Base-by-base conservation (phyloP, 1,140 invertebrate species). In the Lucilia cuprina region DNA sequence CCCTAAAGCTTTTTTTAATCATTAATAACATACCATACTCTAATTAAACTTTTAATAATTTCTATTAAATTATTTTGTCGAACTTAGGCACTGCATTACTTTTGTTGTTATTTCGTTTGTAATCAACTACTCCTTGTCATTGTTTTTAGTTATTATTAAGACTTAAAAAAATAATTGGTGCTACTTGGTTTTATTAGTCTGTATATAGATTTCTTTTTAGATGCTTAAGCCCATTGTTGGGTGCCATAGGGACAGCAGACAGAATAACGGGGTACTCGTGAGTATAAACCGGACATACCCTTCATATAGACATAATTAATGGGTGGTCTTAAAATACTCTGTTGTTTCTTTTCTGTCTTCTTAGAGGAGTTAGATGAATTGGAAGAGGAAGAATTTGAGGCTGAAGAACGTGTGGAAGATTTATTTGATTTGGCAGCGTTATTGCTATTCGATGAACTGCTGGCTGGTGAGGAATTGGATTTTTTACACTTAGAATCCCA, bases 251-350 rank as follows among this genome's bases (percentile, higher is more conserved):
- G 88, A 75, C 89, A 91, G 84, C 89, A 91, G 78, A 88, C 87
- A 50, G 88, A 86, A 65, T 89, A 91, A 84, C 90, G 88, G 83
- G 89, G 90, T 41, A 91, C 90, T 8, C 89, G 84, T 55, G 90
- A 89, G 50, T 88, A 90, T 4, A 91, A 83, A 0, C 90, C 89
- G n/a, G 89, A 90, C 89, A 91, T 91, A 85, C 90, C 90, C 88
- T 91, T 91, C 87, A 89, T 87, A 84, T 88, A 88, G 49, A 91
- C 89, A 41, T 91, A 91, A 50, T 91, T 87, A 7, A 89, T 86
- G 84, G 90, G 90, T 70, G 87, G 89, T n/a, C 90, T 88, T 85
- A 91, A 82, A 14, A 91, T 91, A 85, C 89, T 90, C 92, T 82
- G 92, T 85, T 89, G 89, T 30, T 90, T 90, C 84, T 88, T 88